Base-by-base conservation (phyloP, 2,113 vertebrate genomes). In the Scophthalmus maximus region DNA sequence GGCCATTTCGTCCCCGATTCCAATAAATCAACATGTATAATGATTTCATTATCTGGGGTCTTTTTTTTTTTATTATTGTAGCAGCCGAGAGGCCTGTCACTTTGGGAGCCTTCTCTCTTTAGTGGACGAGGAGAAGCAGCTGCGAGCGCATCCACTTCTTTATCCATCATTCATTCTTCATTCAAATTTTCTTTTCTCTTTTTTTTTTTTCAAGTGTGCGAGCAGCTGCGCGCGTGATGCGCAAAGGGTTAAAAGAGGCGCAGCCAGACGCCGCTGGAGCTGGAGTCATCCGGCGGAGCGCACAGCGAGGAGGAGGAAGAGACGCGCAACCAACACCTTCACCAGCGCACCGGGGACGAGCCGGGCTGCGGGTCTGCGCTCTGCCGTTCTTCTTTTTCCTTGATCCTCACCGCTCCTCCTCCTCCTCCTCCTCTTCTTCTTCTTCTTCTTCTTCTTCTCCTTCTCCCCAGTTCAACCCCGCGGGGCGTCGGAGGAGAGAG, bases 191-290 rank as follows among this genome's bases (percentile, higher is more conserved):
- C n/a, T n/a, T n/a, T n/a, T n/a, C n/a, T n/a, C n/a, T n/a, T n/a
- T n/a, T n/a, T n/a, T n/a, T n/a, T n/a, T n/a, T n/a, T n/a, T n/a
- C n/a, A n/a, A n/a, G n/a, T n/a, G n/a, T n/a, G 65, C 18, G 44
- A 22, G 15, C 61, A 15, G 32, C 32, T 22, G 18, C 32, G 30
- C 34, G 75, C 34, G 42, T 44, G 75, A 75, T 55, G 63, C 60
- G 68, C 40, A 87, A 93, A 81, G 91, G 90, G 92, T 93, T 93
- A 93, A 93, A 46, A 78, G 84, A 91, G 87, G 90, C 88, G 90
- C 91, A 85, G 89, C 81, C 55, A 68, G 67, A 81, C 73, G 72
- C 79, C 73, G 83, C 81, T 73, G 82, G 70, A 87, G 86, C 85
- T 85, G 84, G 82, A 90, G 81, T 86, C 88, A 88, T 90, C 88